phyloP scores from a whole-genome alignment of 2,113 vertebrate species.

The Emydura subglobosa region DNA sequence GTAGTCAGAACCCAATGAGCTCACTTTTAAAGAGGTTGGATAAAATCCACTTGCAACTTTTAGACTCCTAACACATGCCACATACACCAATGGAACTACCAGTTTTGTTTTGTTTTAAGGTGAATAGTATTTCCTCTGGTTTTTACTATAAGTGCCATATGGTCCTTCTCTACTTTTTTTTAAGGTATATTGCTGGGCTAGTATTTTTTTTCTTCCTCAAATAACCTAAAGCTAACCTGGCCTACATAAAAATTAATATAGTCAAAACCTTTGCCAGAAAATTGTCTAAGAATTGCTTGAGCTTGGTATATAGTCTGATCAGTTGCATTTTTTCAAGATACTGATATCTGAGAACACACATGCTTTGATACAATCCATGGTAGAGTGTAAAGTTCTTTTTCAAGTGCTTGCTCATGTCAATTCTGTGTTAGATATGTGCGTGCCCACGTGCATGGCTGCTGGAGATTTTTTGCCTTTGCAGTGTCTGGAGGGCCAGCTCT shows the following conservation, averaged over 20 bases:
- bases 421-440: too few species aligned
- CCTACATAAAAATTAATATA: background rate
- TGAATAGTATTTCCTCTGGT: constrained; percentile 46
- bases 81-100: constrained; percentile 49
- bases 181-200: background rate
- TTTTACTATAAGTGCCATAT: constrained; percentile 17
- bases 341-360: background rate
- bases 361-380: background rate
- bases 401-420: too few species aligned
- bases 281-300: background rate
- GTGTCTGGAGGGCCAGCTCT: too few species aligned
- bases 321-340: background rate
- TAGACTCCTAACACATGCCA: constrained; percentile 67
- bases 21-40: constrained; percentile 75
- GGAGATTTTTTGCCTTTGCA: too few species aligned
- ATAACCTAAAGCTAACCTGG: background rate
- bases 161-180: background rate
- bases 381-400: background rate
- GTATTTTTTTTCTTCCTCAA: background rate
- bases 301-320: fast-evolving
- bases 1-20: constrained; percentile 52
- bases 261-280: background rate
- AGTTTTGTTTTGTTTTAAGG: constrained; percentile 49
- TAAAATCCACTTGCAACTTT: constrained; percentile 67
- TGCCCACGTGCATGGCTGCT: too few species aligned